Percentiles rank a stretch among this genome's conserved stretches.
These are phyloP conservation scores for Macroglossus sobrinus DNA, from an alignment of 2,113 vertebrate genomes.

Conservation along the genomic window DNA sequence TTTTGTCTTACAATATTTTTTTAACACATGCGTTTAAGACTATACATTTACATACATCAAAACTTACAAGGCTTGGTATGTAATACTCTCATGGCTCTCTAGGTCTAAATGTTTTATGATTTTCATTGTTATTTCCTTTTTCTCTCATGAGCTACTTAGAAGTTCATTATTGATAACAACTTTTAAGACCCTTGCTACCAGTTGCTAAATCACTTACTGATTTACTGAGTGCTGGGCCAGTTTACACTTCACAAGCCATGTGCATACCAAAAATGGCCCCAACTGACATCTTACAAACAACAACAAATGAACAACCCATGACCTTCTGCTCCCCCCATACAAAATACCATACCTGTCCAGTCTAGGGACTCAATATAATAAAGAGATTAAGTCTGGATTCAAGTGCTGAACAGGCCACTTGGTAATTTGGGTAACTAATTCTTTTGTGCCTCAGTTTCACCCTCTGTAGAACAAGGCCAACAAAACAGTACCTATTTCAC, in stretches of 20 bases:
- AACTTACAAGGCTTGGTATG: not conserved
- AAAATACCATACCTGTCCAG: not conserved
- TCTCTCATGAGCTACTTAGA: not conserved
- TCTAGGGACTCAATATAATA: not conserved
- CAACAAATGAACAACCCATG: not conserved
- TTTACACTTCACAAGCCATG: not conserved
- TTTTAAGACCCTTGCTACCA: not conserved
- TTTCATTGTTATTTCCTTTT: constrained; percentile 7
- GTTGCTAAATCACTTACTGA: not conserved
- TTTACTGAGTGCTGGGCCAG: not conserved
- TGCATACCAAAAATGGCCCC: not conserved
- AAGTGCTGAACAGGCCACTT: not conserved
- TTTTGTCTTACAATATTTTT: not conserved
- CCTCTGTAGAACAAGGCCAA: not conserved
- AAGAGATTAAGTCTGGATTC: not conserved
- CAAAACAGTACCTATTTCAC: not conserved
- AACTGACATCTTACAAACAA: not conserved
- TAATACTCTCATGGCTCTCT: not conserved
- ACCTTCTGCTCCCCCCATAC: not conserved
- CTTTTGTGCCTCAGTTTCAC: not conserved
- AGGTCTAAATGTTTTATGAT: not conserved
- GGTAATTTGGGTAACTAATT: not conserved
- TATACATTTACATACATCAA: not conserved
- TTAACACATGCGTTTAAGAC: not conserved
- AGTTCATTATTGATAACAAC: not conserved